These are phyloP conservation scores for Esperia sulphurella DNA, from an alignment of 2,888 invertebrate species.

Conservation along the genomic window DNA sequence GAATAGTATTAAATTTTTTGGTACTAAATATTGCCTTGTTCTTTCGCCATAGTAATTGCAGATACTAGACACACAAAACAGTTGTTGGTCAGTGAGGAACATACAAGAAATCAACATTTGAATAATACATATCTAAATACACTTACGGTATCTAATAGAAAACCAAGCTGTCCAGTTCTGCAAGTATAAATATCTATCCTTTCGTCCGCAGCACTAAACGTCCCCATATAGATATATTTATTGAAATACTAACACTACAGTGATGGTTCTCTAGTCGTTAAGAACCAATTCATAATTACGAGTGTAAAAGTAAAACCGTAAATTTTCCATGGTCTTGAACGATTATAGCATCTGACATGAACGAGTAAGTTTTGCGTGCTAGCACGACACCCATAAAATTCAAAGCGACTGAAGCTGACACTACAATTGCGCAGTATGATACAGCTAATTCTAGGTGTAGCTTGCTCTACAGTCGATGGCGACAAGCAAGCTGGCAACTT, in stretches of 20 bases:
- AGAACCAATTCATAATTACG: no score
- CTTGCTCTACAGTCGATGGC: not conserved
- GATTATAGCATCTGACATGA: constrained; percentile 38
- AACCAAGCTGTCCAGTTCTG: not conserved
- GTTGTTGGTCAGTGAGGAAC: no score
- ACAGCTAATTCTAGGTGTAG: constrained; percentile 30
- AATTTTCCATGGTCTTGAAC: constrained; percentile 32
- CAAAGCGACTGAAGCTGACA: constrained; percentile 36
- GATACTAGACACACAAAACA: no score
- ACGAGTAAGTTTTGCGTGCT: constrained; percentile 30
- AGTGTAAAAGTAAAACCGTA: not conserved
- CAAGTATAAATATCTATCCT: not conserved
- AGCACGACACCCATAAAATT: constrained; percentile 51
- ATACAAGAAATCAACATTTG: no score
- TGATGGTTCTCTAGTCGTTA: no score
- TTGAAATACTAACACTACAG: no score
- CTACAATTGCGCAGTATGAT: constrained; percentile 36
- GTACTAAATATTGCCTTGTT: no score
- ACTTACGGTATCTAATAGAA: no score
- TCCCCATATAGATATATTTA: no score
- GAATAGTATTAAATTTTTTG: no score
- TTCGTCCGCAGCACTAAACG: not conserved
- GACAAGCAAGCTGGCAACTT: not conserved
- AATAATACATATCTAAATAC: no score
- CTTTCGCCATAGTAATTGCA: no score